A percentile compares a stretch with the other conserved stretches of the same genome.
Conservation (phyloP, 2,113 vertebrate species). For the Tetraodon nigroviridis region DNA sequence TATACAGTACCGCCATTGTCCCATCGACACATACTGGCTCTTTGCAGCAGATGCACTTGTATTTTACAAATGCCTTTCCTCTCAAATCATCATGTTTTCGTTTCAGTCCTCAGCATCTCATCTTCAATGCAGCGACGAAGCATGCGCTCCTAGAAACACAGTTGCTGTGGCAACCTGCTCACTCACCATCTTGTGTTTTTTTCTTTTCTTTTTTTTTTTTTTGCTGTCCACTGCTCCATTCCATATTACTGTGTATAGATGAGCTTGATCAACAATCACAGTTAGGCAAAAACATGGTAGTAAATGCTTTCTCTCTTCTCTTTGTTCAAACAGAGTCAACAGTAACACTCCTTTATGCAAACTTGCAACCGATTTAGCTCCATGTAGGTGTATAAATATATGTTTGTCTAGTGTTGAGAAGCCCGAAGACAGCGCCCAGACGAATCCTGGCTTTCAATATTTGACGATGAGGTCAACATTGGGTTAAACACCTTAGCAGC, state of each 20-base stretch:
- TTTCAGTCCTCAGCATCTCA: slow-evolving; percentile 54
- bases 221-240: slow-evolving; percentile 68
- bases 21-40: background rate
- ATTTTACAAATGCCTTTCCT: slow-evolving; percentile 1
- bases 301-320: slow-evolving; percentile 2
- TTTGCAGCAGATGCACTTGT: background rate
- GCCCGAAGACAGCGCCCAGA: background rate
- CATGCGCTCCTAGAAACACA: slow-evolving; percentile 70
- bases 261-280: slow-evolving; percentile 42
- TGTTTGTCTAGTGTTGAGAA: background rate
- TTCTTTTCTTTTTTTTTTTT: background rate
- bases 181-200: slow-evolving; percentile 76
- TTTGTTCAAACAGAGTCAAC: background rate
- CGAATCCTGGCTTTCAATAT: slow-evolving; percentile 28
- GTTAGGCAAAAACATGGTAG: background rate
- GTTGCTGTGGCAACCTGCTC: slow-evolving; percentile 75
- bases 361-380: too few species aligned
- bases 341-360: background rate
- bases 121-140: slow-evolving; percentile 59
- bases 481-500: slow-evolving; percentile 43
- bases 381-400: background rate
- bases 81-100: slow-evolving; percentile 29
- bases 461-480: slow-evolving; percentile 38
- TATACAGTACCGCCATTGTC: background rate
- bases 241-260: slow-evolving; percentile 56